Base-by-base conservation (phyloP, 2,113 vertebrate species). In the Pituophis catenifer region DNA sequence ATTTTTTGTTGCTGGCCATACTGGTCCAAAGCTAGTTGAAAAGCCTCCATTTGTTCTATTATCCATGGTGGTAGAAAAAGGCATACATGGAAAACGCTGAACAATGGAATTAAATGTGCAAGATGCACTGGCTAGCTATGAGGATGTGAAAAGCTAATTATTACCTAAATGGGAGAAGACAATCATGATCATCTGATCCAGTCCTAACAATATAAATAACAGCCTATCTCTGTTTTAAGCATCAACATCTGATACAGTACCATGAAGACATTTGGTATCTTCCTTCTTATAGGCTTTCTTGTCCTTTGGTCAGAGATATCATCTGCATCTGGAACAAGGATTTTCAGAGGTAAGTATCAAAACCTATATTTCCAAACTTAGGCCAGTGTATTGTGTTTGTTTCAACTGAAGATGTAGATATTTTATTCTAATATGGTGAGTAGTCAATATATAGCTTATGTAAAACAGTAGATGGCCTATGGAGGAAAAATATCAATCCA, bases 241-340 rank as follows among this genome's bases (percentile, higher is more conserved):
- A 44, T 26, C 54, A 21, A 53, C 8, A 54, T 44, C 48, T 90
- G 29, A 26, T 75, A 8, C 92, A 44, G 29, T 54, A 65, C 17
- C 50, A 93, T 93, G 92, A 93, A 87, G 81, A 90, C 92, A 23
- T 11, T 87, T 15, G 10, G n/a, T 86, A 24, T 24, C 7, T 87
- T 87, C 24, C 33, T 90, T n/a, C 57, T 90, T 54, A 50, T 93
- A 17, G 58, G 57, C 21, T 10, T 93, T 33, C 57, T 93, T 13
- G 48, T 58, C 9, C n/a, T 93, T 90, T 65, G 8, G 17, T 38
- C 48, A 86, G 75, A 86, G 8, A 93, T 54, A 57, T 50, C 55
- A 19, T n/a, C 29, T 33, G 55, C 65, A 48, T 90, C 89, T n/a
- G 50, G n/a, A 29, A 5, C 13, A 90, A 29, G 48, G 26, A 23